These are phyloP conservation scores for Eledona agricola DNA, from an alignment of 2,888 invertebrate species.

Conservation along the genomic window DNA sequence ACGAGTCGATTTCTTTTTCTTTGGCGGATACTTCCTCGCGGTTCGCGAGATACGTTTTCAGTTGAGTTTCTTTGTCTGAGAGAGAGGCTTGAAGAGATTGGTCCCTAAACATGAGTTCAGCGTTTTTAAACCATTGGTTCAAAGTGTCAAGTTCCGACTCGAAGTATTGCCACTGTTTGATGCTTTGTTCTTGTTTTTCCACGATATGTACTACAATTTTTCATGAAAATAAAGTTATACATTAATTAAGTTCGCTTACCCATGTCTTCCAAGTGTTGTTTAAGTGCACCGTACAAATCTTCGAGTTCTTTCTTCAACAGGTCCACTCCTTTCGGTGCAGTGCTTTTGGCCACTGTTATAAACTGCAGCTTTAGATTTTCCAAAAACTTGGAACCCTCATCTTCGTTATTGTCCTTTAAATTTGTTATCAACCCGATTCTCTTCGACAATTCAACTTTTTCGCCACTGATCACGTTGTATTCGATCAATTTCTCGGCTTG, in stretches of 20 bases:
- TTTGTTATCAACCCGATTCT: conserved; percentile 73
- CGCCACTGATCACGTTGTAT: conserved; percentile 85
- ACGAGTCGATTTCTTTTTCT: conserved; percentile 86
- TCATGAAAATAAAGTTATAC: too few species aligned
- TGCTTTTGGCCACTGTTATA: conserved; percentile 75
- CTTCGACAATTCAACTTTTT: conserved; percentile 81
- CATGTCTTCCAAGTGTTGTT: conserved; percentile 73
- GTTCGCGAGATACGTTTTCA: conserved; percentile 76
- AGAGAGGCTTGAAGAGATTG: conserved; percentile 84
- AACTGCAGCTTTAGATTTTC: conserved; percentile 75
- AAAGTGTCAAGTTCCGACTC: conserved; percentile 82
- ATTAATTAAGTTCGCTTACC: conserved; percentile 55
- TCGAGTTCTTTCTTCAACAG: conserved; percentile 77
- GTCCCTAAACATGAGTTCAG: conserved; percentile 86
- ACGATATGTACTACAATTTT: conserved; percentile 70
- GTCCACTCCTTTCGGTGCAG: conserved; percentile 81
- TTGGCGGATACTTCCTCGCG: conserved; percentile 80
- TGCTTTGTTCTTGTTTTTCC: conserved; percentile 76
- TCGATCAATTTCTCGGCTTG: conserved; percentile 83
- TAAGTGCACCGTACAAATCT: conserved; percentile 72
- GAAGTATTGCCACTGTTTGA: conserved; percentile 88
- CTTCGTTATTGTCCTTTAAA: conserved; percentile 70
- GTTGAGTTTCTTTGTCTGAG: conserved; percentile 80
- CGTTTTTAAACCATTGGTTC: conserved; percentile 85
- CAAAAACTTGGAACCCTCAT: conserved; percentile 72